Evolutionary conservation across 2,113 vertebrate species (phyloP).

Genomic region (Neodontobutis hainanensis): DNA sequence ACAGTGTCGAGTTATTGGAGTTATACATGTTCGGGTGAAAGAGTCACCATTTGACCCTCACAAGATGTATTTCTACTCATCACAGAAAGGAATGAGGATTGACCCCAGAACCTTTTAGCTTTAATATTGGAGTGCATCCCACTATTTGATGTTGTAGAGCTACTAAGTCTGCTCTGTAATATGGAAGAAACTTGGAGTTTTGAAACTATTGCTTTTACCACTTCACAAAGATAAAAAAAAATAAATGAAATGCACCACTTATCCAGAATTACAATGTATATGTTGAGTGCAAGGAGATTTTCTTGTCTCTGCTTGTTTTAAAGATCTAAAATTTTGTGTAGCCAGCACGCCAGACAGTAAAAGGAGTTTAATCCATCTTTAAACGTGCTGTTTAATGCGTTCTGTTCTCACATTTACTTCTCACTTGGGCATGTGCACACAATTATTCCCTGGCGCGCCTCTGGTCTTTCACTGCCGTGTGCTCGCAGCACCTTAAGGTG

Average conservation of each 20-base stretch:
- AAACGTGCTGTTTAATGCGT: conserved; percentile 16
- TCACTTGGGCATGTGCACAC: background rate
- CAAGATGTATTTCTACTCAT: too few species aligned
- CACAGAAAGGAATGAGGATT: too few species aligned
- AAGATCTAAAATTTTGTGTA: background rate
- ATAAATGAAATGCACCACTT: background rate
- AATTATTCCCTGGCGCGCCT: background rate
- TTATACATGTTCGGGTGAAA: too few species aligned
- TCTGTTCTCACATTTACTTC: background rate
- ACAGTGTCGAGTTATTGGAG: too few species aligned
- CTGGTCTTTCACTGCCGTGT: background rate
- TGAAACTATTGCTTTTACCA: too few species aligned
- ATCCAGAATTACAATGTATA: background rate
- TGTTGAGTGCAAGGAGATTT: background rate
- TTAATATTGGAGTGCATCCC: too few species aligned
- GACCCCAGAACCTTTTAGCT: too few species aligned
- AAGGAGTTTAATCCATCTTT: conserved; percentile 9
- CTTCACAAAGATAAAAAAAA: background rate
- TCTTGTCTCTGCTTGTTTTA: background rate
- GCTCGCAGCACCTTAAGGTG: conserved; percentile 31
- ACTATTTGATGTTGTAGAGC: too few species aligned
- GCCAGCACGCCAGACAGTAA: background rate
- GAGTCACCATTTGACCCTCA: too few species aligned
- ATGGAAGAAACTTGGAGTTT: too few species aligned
- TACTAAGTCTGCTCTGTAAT: too few species aligned